Percentiles rank a stretch among this genome's conserved stretches.
Conservation (phyloP, 2,888 invertebrate genomes). For the Craniophora ligustri region DNA sequence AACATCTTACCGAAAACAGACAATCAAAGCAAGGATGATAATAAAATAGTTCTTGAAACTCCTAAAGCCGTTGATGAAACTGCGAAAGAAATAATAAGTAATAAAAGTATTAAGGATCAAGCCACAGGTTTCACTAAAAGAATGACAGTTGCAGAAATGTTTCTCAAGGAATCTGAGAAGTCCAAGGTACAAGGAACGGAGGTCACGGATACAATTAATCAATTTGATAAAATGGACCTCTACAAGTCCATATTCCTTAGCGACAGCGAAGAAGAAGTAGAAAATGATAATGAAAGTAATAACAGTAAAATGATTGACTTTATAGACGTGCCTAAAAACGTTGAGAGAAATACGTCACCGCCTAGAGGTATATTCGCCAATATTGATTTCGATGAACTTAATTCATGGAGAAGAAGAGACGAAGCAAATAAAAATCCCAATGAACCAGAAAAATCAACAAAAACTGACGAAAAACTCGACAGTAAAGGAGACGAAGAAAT, state of each 20-base stretch:
- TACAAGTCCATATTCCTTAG: slow-evolving; percentile 97
- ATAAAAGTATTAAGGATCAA: background rate
- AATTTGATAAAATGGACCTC: slow-evolving; percentile 90
- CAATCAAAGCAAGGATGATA: slow-evolving; percentile 6
- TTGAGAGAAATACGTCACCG: slow-evolving; percentile 90
- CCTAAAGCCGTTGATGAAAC: background rate
- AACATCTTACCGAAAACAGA: slow-evolving; percentile 31
- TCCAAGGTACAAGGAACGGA: slow-evolving; percentile 65
- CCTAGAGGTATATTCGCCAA: slow-evolving; percentile 92
- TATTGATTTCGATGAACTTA: slow-evolving; percentile 89
- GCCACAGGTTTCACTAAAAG: slow-evolving; percentile 68
- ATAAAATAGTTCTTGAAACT: too few relatives aligned
- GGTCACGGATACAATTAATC: slow-evolving; percentile 79
- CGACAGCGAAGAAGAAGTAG: slow-evolving; percentile 91
- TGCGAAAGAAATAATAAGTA: background rate
- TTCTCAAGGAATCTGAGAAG: slow-evolving; percentile 81
- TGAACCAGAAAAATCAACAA: slow-evolving; percentile 7
- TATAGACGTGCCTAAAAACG: slow-evolving; percentile 83
- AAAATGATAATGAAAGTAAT: slow-evolving; percentile 25
- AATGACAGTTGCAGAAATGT: slow-evolving; percentile 83
- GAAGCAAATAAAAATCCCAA: slow-evolving; percentile 29
- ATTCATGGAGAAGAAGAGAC: slow-evolving; percentile 77
- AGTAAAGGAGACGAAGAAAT: slow-evolving; percentile 39
- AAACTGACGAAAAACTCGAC: background rate
- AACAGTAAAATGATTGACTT: slow-evolving; percentile 57